Evolutionary conservation across 2,888 invertebrate species (phyloP), one percentile per base, ranked within the genome.

Genomic region (Epinotia bilunana): DNA sequence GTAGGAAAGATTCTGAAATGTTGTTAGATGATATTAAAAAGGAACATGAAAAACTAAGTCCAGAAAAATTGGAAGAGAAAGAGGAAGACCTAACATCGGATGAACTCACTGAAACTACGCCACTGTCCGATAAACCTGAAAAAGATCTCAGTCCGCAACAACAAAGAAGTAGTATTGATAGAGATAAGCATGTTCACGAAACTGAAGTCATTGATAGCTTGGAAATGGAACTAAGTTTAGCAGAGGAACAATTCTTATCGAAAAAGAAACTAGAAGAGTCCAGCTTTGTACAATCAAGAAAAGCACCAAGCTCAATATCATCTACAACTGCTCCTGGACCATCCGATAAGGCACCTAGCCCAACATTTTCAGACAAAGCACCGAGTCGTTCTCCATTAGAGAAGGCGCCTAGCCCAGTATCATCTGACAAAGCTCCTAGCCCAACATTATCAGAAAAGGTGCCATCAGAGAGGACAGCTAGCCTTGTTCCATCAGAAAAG

Each of bases 351-450:
- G 67, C 60, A 11, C 60, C 63, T 0, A 77, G 74, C 55, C 58
- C 57, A 12, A 65, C 57, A 12, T 33, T 77, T 12, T 75, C 76
- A 1, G 73, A 78, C 0, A 80, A 77, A 23, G 55, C 65, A n/a
- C 62, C 71, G 0, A 78, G 74, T 33, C 76, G 76, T 1, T 46
- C 72, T 0, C 62, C 43, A 9, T 76, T 61, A 16, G 61, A 69
- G 13, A 65, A 65, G 28, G 65, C 43, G 2, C 67, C 76, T 0
- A 78, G 73, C 49, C 73, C 77, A n/a, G 73, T 60, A 1, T 62
- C 69, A n/a, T 58, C 69, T 28, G 62, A 58, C 23, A 72, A 71
- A 3, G 39, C n/a, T 6, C 53, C 71, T 16, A 74, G 72, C 23
- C 70, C 70, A 62, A 71, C 1, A 43, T 3, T 13, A 13, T 23